Evolutionary conservation across 2,113 vertebrate species (phyloP).

Genomic region (Pelobates fuscus): DNA sequence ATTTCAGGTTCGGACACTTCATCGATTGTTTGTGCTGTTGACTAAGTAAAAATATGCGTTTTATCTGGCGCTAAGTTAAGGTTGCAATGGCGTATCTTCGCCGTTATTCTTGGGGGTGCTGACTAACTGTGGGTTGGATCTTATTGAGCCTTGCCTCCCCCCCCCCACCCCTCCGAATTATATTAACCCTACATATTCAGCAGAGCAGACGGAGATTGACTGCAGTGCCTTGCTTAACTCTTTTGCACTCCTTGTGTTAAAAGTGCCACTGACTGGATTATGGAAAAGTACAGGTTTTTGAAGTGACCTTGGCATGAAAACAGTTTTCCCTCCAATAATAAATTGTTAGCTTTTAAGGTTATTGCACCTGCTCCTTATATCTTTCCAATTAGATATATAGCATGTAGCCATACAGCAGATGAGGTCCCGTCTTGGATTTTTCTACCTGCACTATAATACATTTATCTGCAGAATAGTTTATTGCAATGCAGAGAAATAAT

Average conservation of each 20-base stretch:
- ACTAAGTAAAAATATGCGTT: not conserved
- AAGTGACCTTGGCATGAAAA: constrained; percentile 36
- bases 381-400: not conserved
- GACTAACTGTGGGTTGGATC: constrained; percentile 17
- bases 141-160: not conserved
- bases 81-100: not conserved
- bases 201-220: not conserved
- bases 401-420: not conserved
- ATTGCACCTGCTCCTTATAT: constrained; percentile 11
- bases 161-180: not conserved
- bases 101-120: constrained; percentile 11
- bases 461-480: not conserved
- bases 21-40: not conserved
- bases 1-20: too few species aligned
- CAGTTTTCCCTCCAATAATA: not conserved
- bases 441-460: not conserved
- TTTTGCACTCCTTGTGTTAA: constrained; percentile 6
- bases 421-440: not conserved
- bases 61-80: not conserved
- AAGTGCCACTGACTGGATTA: not conserved
- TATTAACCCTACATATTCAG: not conserved
- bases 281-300: constrained; percentile 13
- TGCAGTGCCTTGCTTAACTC: not conserved
- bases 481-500: not conserved
- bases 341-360: constrained; percentile 1